phyloP scores from a whole-genome alignment of 1,140 invertebrate genomes.

The Lordiphosa collinella region DNA sequence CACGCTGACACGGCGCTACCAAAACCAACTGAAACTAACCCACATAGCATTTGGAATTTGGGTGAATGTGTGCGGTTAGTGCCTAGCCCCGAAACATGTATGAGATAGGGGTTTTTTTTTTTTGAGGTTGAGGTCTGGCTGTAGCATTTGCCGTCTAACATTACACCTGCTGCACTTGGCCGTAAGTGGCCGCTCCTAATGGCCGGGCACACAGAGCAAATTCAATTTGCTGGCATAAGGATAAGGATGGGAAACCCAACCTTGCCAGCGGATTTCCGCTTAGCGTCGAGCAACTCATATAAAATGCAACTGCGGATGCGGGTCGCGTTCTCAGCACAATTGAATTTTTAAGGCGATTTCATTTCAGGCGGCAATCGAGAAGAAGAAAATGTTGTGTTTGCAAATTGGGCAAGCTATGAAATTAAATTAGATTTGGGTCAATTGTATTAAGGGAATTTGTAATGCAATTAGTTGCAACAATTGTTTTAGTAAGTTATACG shows the following conservation, averaged over 20 bases:
- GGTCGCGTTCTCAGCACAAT: slow-evolving; percentile 38
- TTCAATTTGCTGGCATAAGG: slow-evolving; percentile 45
- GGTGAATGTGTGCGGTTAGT: slow-evolving; percentile 28
- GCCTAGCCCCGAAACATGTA: slow-evolving; percentile 17
- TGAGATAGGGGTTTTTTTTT: slow-evolving; percentile 17
- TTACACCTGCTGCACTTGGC: slow-evolving; percentile 32
- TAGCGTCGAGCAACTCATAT: slow-evolving; percentile 42
- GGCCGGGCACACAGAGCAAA: slow-evolving; percentile 29
- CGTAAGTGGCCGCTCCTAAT: slow-evolving; percentile 21
- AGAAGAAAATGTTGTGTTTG: slow-evolving; percentile 26
- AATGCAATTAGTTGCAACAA: slow-evolving; percentile 43
- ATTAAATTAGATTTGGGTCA: slow-evolving; percentile 45
- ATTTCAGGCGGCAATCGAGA: slow-evolving; percentile 17
- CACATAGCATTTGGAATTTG: slow-evolving; percentile 22
- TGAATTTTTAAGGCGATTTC: slow-evolving; percentile 42
- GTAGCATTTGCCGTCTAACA: slow-evolving; percentile 2
- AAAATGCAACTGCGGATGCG: slow-evolving; percentile 56
- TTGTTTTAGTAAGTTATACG: too few relatives aligned
- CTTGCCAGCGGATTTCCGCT: slow-evolving; percentile 53
- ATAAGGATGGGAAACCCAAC: slow-evolving; percentile 7
- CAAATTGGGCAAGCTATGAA: slow-evolving; percentile 30
- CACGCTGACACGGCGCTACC: background rate
- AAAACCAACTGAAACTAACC: background rate
- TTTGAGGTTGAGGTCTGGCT: background rate
- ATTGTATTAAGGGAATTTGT: slow-evolving; percentile 51